Conservation (phyloP, 2,888 invertebrate genomes). For the Xylota segnis region DNA sequence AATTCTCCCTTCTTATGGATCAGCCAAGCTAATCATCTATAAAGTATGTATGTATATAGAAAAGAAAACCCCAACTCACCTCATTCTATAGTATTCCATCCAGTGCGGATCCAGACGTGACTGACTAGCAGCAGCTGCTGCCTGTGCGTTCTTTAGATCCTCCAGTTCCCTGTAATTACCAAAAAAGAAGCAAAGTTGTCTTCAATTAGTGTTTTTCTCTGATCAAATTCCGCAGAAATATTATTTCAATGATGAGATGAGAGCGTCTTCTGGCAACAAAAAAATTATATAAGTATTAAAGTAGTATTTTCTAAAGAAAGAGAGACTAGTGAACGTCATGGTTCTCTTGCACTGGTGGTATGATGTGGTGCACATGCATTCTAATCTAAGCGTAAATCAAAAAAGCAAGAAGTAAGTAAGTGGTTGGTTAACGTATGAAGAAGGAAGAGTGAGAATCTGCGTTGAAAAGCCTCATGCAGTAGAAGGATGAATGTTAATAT, state of each 20-base stretch:
- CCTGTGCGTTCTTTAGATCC: constrained; percentile 91
- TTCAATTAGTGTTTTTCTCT: constrained; percentile 82
- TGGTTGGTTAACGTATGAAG: not conserved
- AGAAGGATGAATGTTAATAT: not conserved
- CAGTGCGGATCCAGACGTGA: constrained; percentile 91
- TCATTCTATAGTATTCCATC: constrained; percentile 93
- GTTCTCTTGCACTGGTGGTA: not conserved
- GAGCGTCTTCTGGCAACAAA: constrained; percentile 64
- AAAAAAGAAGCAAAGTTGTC: constrained; percentile 67
- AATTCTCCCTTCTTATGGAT: too few species aligned
- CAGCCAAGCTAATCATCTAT: too few species aligned
- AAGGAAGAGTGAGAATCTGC: not conserved
- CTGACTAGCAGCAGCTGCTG: constrained; percentile 87
- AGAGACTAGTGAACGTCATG: constrained; percentile 2
- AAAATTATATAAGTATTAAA: not conserved
- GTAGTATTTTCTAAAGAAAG: constrained; percentile 26
- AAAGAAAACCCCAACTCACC: constrained; percentile 85
- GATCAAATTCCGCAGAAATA: constrained; percentile 61
- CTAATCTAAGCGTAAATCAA: constrained; percentile 24
- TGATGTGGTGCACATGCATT: constrained; percentile 26
- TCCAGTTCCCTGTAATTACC: constrained; percentile 89
- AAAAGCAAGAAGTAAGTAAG: constrained; percentile 29
- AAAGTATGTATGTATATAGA: too few species aligned
- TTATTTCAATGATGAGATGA: constrained; percentile 59
- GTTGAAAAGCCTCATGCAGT: constrained; percentile 16